A percentile compares a stretch with the other conserved stretches of the same genome.
These are phyloP conservation scores for Trissolcus japonicus DNA, from an alignment of 2,888 invertebrate genomes.

Conservation along the genomic window DNA sequence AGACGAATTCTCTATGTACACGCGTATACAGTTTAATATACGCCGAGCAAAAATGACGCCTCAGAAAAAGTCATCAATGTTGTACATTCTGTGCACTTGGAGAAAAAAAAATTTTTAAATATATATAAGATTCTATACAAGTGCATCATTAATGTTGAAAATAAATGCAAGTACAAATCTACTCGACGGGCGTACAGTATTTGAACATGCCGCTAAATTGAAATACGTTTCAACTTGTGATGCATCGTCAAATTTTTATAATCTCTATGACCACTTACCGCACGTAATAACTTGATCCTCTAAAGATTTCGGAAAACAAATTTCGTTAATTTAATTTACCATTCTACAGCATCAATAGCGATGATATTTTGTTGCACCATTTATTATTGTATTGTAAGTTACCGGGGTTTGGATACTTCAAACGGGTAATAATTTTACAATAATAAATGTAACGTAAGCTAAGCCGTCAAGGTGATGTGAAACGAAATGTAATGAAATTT, in stretches of 20 bases:
- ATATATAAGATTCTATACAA: no score
- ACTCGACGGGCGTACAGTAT: constrained; percentile 33
- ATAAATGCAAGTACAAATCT: background rate
- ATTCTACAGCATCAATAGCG: constrained; percentile 10
- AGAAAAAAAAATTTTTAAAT: background rate
- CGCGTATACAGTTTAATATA: no score
- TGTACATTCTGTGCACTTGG: no score
- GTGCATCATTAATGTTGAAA: background rate
- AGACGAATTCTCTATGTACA: no score
- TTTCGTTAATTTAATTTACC: constrained; percentile 33
- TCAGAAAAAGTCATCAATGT: no score
- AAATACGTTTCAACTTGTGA: constrained; percentile 35
- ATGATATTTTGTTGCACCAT: constrained; percentile 1
- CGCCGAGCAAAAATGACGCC: no score
- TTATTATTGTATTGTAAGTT: no score
- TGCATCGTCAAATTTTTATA: constrained; percentile 43
- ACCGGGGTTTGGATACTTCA: no score
- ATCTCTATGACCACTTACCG: constrained; percentile 53
- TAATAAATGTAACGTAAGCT: no score
- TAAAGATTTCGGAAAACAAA: constrained; percentile 49
- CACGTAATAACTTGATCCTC: constrained; percentile 55
- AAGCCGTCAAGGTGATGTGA: no score
- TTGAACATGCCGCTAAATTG: constrained; percentile 50
- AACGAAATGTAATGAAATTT: no score
- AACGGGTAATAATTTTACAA: no score